Conservation (phyloP, 1,140 invertebrate species). For the Chironomus striatipennis region DNA sequence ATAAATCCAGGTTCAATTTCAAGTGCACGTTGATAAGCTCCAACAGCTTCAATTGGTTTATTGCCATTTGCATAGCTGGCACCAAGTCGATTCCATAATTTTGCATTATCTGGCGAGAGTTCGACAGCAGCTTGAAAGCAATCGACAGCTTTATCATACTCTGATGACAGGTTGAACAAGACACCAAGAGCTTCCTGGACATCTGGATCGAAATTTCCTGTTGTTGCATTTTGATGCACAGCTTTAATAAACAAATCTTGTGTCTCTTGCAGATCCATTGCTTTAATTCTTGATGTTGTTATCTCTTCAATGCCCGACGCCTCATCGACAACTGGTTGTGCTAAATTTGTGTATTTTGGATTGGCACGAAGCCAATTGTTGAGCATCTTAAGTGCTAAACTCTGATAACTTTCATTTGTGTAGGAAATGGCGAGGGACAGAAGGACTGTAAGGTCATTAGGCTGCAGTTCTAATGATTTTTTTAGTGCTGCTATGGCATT, state of each 20-base stretch:
- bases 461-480: constrained; percentile 73
- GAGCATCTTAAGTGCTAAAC: constrained; percentile 61
- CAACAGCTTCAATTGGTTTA: constrained; percentile 88
- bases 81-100: constrained; percentile 95
- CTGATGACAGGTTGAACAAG: constrained; percentile 86
- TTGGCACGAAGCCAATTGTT: constrained; percentile 78
- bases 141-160: constrained; percentile 94
- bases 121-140: constrained; percentile 87
- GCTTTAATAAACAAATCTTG: constrained; percentile 78
- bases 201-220: constrained; percentile 71
- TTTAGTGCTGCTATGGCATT: constrained; percentile 82
- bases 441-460: constrained; percentile 71
- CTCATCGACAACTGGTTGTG: constrained; percentile 25
- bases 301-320: constrained; percentile 19
- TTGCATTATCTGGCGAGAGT: constrained; percentile 75
- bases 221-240: constrained; percentile 63
- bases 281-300: constrained; percentile 34
- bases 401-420: constrained; percentile 86
- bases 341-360: constrained; percentile 70
- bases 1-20: constrained; percentile 92
- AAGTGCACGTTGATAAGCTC: constrained; percentile 88
- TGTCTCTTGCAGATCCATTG: constrained; percentile 48
- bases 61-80: constrained; percentile 95
- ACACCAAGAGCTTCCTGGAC: constrained; percentile 93
- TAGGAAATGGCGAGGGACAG: constrained; percentile 89